These are phyloP conservation scores for Glaucomys volans DNA, from an alignment of 2,113 vertebrate species.

Conservation along the genomic window DNA sequence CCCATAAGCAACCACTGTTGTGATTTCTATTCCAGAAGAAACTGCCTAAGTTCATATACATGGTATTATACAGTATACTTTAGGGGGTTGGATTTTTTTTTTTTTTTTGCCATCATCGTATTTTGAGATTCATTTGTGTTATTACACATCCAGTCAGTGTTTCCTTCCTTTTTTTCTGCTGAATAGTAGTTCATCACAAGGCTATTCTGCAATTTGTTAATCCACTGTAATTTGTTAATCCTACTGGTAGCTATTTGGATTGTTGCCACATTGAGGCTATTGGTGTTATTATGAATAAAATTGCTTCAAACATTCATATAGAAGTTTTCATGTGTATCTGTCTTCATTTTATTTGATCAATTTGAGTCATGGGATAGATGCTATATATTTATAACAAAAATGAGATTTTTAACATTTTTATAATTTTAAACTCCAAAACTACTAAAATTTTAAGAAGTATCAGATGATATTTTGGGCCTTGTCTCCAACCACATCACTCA, in stretches of 20 bases:
- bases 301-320: background rate
- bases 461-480: background rate
- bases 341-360: slow-evolving; percentile 8
- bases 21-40: background rate
- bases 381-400: background rate
- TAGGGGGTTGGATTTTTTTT: background rate
- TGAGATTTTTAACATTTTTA: background rate
- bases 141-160: background rate
- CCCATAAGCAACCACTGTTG: background rate
- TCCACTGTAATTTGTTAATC: background rate
- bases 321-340: background rate
- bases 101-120: background rate
- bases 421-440: background rate
- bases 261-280: background rate
- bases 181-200: background rate
- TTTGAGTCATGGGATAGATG: background rate
- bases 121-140: background rate
- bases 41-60: background rate
- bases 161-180: background rate
- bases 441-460: slow-evolving; percentile 7
- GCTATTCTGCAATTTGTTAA: background rate
- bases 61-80: background rate
- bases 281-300: background rate
- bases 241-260: background rate
- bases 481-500: slow-evolving; percentile 7